phyloP scores from a whole-genome alignment of 2,113 vertebrate species.

The Phaethon lepturus region DNA sequence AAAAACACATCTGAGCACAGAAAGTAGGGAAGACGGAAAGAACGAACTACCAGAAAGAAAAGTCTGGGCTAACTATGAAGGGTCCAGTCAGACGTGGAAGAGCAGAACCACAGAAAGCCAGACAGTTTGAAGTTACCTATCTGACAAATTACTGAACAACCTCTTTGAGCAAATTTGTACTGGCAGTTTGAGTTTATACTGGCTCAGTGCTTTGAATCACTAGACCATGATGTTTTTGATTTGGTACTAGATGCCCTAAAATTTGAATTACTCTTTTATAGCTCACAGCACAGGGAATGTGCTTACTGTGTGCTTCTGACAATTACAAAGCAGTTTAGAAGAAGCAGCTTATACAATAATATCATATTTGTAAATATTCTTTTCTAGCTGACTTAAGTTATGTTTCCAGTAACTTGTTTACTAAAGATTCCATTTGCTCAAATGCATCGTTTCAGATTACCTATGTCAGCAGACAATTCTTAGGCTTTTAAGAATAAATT shows the following conservation, averaged over 20 bases:
- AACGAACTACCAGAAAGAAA: not conserved
- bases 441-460: not conserved
- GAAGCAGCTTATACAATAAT: not conserved
- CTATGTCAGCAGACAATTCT: not conserved
- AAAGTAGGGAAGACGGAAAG: not conserved
- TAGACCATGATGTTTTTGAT: not conserved
- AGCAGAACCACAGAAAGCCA: not conserved
- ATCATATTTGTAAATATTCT: not conserved
- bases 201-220: not conserved
- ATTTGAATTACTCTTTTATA: not conserved
- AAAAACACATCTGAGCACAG: not conserved
- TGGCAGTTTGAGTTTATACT: not conserved
- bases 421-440: not conserved
- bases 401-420: not conserved
- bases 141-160: not conserved
- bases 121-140: not conserved
- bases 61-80: not conserved
- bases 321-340: not conserved
- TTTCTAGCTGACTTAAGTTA: not conserved
- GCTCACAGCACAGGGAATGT: not conserved
- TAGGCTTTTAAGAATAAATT: not conserved
- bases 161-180: not conserved
- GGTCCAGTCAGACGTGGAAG: not conserved
- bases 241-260: not conserved
- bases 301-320: not conserved